Conservation (phyloP, 2,888 invertebrate genomes). For the Philhelius pedissequus region DNA sequence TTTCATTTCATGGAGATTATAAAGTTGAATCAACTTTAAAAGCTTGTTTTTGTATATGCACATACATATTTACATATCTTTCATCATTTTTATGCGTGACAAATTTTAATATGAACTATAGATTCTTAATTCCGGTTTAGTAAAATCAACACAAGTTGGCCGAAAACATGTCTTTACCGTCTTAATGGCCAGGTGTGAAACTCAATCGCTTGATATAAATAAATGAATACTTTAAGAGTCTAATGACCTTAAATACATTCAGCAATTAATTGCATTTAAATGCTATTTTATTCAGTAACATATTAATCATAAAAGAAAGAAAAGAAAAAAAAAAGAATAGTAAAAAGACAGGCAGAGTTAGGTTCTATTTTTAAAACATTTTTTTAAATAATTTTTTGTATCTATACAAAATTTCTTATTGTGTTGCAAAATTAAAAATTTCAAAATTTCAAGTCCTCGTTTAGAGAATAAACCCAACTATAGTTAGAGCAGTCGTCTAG, state of each 20-base stretch:
- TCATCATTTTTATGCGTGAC: background rate
- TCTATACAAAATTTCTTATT: too few relatives aligned
- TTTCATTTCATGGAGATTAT: background rate
- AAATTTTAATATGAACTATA: background rate
- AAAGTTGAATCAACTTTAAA: constrained; percentile 12
- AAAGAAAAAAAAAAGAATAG: too few relatives aligned
- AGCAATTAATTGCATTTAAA: background rate
- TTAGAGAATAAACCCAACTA: too few relatives aligned
- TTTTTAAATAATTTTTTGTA: too few relatives aligned
- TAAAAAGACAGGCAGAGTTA: background rate
- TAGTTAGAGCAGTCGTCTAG: too few relatives aligned
- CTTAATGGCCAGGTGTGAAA: constrained; percentile 8
- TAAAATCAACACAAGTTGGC: background rate
- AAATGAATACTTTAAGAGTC: background rate
- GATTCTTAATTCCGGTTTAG: background rate
- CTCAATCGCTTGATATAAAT: background rate
- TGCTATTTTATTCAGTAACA: background rate
- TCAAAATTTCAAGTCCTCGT: too few relatives aligned
- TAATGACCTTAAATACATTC: background rate
- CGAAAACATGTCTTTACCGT: background rate
- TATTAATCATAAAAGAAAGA: background rate
- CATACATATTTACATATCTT: too few relatives aligned
- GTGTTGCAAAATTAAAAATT: too few relatives aligned
- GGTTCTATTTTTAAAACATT: too few relatives aligned
- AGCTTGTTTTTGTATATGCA: background rate